A percentile compares a stretch with the other conserved stretches of the same genome.
Conservation (phyloP, 2,888 invertebrate species). For the Agapetus fuscipes region DNA sequence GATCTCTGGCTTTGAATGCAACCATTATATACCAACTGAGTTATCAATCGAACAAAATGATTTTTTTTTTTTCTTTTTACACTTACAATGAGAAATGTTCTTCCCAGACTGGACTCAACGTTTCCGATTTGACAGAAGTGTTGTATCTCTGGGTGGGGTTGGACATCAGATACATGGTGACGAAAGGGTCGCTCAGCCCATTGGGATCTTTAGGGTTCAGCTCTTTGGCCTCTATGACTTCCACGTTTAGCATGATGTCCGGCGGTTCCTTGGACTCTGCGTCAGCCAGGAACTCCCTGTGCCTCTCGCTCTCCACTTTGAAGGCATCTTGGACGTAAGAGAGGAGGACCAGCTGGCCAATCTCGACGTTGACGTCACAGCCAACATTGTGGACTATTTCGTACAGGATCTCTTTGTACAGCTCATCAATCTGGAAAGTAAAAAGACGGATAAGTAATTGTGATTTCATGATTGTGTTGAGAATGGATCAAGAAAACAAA, state of each 20-base stretch:
- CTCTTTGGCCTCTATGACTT: slow-evolving; percentile 80
- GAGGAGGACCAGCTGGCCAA: slow-evolving; percentile 58
- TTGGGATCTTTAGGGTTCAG: slow-evolving; percentile 77
- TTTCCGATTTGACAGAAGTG: slow-evolving; percentile 84
- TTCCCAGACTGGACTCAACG: slow-evolving; percentile 90
- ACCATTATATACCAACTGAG: too few species aligned
- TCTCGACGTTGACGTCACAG: slow-evolving; percentile 61
- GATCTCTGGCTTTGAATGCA: too few species aligned
- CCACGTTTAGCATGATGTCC: slow-evolving; percentile 73
- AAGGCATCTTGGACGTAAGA: slow-evolving; percentile 72
- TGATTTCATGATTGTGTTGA: too few species aligned
- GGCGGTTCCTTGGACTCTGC: slow-evolving; percentile 76
- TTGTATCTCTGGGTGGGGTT: slow-evolving; percentile 70
- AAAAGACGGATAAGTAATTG: slow-evolving; percentile 3
- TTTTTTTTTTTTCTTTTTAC: too few species aligned
- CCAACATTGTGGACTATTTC: slow-evolving; percentile 80
- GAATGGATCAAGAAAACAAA: too few species aligned
- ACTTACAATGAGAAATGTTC: slow-evolving; percentile 95
- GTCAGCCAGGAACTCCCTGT: slow-evolving; percentile 57
- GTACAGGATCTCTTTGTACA: slow-evolving; percentile 74
- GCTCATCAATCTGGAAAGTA: slow-evolving; percentile 74
- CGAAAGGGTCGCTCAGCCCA: slow-evolving; percentile 96
- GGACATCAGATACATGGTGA: slow-evolving; percentile 79
- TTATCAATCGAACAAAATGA: too few species aligned
- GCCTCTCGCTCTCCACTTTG: slow-evolving; percentile 49